These are phyloP conservation scores for Trileptium ribeirensis DNA, from an alignment of 2,888 invertebrate genomes.

Conservation along the genomic window DNA sequence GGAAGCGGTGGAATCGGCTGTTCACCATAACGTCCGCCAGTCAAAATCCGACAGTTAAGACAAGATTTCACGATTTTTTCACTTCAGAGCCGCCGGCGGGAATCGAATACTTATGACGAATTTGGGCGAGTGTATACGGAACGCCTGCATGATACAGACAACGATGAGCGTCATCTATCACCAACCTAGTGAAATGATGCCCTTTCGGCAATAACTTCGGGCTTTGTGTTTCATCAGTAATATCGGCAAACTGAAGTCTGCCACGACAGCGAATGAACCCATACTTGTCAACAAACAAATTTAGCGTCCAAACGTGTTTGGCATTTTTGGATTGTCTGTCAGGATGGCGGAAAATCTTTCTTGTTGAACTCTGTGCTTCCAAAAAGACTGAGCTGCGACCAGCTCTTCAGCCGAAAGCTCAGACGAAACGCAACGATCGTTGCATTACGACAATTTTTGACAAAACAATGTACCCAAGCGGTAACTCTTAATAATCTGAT, in stretches of 20 bases:
- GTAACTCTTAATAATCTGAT: background rate
- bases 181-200: background rate
- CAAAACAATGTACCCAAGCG: background rate
- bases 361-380: background rate
- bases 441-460: background rate
- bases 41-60: background rate
- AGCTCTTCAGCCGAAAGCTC: background rate
- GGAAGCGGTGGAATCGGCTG: constrained; percentile 11
- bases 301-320: background rate
- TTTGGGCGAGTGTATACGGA: constrained; percentile 9
- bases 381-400: background rate
- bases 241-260: background rate
- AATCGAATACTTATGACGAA: constrained; percentile 24
- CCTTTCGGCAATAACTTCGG: background rate
- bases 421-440: background rate
- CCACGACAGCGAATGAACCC: background rate
- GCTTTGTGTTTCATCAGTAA: background rate
- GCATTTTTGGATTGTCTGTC: background rate
- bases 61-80: background rate
- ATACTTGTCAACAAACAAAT: background rate
- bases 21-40: background rate
- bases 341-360: background rate
- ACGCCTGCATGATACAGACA: constrained; percentile 12
- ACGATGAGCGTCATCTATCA: background rate
- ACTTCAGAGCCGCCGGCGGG: constrained; percentile 18